Conservation (phyloP, 1,140 invertebrate species). For the Hyposmocoma kahamanoa region DNA sequence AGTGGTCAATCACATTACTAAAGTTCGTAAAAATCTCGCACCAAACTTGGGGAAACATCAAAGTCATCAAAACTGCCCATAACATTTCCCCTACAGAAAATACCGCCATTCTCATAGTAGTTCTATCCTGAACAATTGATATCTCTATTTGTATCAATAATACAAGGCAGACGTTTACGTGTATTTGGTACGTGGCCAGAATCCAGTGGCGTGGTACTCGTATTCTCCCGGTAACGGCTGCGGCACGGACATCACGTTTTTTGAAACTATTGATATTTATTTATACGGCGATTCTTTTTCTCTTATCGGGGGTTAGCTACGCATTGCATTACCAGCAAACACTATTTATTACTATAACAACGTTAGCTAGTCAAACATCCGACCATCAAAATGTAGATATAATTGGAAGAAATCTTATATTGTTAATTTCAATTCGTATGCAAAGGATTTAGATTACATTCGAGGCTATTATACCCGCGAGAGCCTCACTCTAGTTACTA, state of each 20-base stretch:
- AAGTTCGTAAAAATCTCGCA: conserved; percentile 30
- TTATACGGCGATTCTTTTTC: background rate
- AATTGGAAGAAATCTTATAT: too few relatives aligned
- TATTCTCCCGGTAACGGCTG: conserved; percentile 23
- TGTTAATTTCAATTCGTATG: too few relatives aligned
- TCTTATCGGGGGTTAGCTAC: too few relatives aligned
- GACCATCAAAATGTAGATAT: too few relatives aligned
- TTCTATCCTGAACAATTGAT: conserved; percentile 68
- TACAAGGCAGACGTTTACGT: conserved; percentile 61
- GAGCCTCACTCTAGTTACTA: too few relatives aligned
- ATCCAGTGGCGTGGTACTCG: conserved; percentile 31
- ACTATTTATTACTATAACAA: too few relatives aligned
- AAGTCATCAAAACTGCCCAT: conserved; percentile 30
- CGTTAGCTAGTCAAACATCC: too few relatives aligned
- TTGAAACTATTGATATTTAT: conserved; percentile 34
- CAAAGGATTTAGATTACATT: too few relatives aligned
- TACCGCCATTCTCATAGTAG: conserved; percentile 40
- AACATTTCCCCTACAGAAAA: conserved; percentile 18
- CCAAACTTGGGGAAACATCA: conserved; percentile 17
- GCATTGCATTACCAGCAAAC: too few relatives aligned
- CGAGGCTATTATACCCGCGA: too few relatives aligned
- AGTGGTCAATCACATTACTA: conserved; percentile 27
- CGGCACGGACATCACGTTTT: conserved; percentile 32
- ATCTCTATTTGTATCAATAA: conserved; percentile 73
- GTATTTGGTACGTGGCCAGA: conserved; percentile 57